Evolutionary conservation across 2,113 vertebrate species (phyloP), one percentile per base, ranked within the genome.

Genomic region (Dicaeum eximium): DNA sequence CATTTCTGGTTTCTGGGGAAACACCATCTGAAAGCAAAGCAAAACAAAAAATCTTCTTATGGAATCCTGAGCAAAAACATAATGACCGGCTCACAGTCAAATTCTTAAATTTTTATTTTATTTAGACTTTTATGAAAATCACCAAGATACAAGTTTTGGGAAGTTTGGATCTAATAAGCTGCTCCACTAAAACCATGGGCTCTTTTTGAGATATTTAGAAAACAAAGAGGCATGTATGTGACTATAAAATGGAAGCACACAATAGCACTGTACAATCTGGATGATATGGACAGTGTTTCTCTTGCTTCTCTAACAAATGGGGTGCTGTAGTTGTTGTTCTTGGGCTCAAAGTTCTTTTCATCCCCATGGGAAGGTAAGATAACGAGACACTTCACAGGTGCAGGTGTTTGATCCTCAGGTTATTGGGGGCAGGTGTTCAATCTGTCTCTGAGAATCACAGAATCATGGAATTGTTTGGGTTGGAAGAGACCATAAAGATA

Each of bases 211-310:
- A 30, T n/a, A 40, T 15, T 60, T 31, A 56, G 25, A 42, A 54
- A 79, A 11, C 15, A 72, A 5, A 20, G 47, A 44, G 1, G 3
- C 22, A 5, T 12, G 1, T 38, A 7, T 11, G 10, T 9, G 3
- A 7, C 21, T 42, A 83, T 16, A 57, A 30, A 56, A 50, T 30
- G 15, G 28, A 60, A 75, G 13, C 15, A 38, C 3, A 0, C 20
- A n/a, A 19, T 1, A 61, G 4, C 16, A 38, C 14, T 15, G 15
- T 12, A 27, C 8, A 61, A 13, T 30, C 28, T 16, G 45, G 14
- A 28, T 0, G 1, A 48, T 28, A 6, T 3, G 2, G 15, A 4
- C 25, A 20, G 15, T 14, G 6, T 38, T 83, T 62, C 23, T 16
- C 24, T 15, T 93, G 13, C 25, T 54, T 24, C 4, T 38, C 3